Percentiles rank a stretch among this genome's conserved stretches.
Conservation (phyloP, 2,888 invertebrate species). For the Cyclophora punctaria region DNA sequence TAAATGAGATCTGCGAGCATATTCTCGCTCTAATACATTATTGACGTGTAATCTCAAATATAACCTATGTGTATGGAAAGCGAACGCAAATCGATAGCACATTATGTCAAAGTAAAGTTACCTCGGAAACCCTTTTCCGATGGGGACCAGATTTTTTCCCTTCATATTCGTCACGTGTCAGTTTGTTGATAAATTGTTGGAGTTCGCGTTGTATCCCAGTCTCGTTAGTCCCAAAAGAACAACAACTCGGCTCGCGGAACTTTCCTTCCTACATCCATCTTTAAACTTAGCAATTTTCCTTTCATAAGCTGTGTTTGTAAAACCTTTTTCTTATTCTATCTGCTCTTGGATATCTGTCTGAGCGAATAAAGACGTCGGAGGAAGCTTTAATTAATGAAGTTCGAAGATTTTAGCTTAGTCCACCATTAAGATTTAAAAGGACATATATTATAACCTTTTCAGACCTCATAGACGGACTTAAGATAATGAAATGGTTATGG, state of each 20-base stretch:
- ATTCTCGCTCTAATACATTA: neutral
- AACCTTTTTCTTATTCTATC: too few species aligned
- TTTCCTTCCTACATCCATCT: conserved; percentile 1
- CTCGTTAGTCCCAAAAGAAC: conserved; percentile 23
- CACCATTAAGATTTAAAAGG: too few species aligned
- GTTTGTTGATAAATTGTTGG: conserved; percentile 31
- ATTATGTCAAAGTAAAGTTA: conserved; percentile 8
- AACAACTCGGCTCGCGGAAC: conserved; percentile 17
- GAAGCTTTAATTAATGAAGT: too few species aligned
- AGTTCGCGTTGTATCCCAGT: conserved; percentile 28
- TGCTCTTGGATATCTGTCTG: too few species aligned
- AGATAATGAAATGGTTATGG: too few species aligned
- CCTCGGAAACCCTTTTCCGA: conserved; percentile 7
- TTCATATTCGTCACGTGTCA: conserved; percentile 14
- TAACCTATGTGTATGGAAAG: neutral
- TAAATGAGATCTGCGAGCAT: too few species aligned
- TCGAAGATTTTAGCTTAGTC: too few species aligned
- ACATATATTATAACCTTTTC: too few species aligned
- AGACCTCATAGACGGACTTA: too few species aligned
- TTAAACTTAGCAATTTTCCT: too few species aligned
- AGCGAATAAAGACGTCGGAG: too few species aligned
- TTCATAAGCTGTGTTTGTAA: too few species aligned
- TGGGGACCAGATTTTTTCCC: conserved; percentile 3
- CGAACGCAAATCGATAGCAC: conserved; percentile 6
- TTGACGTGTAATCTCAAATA: neutral